A percentile compares a stretch with the other conserved stretches of the same genome.
Evolutionary conservation across 2,888 invertebrate species (phyloP).

Genomic region (Theretra japonica): DNA sequence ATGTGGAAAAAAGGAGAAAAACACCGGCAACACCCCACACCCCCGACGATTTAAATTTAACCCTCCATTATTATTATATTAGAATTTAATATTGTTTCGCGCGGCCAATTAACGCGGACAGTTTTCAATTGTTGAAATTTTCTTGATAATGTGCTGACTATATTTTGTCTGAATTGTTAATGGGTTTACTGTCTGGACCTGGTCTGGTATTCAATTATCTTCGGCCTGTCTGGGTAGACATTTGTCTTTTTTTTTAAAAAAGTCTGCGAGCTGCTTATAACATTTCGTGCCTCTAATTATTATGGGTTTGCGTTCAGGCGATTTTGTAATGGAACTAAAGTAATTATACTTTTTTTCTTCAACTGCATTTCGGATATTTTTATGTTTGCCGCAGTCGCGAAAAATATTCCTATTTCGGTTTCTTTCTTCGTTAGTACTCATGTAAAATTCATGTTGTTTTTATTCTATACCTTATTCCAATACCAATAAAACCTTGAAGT

Average conservation of each 20-base stretch:
- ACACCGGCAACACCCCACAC: neutral
- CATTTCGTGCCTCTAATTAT: neutral
- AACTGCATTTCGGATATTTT: neutral
- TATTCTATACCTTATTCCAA: too few relatives aligned
- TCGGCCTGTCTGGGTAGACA: slow-evolving; percentile 15
- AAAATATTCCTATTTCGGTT: too few relatives aligned
- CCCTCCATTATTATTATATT: slow-evolving; percentile 42
- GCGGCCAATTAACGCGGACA: slow-evolving; percentile 35
- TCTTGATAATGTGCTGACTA: slow-evolving; percentile 22
- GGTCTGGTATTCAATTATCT: slow-evolving; percentile 18
- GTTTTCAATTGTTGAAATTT: slow-evolving; percentile 40
- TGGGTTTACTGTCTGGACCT: slow-evolving; percentile 11
- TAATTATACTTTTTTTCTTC: neutral
- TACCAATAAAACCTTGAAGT: too few relatives aligned
- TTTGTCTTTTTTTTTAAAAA: slow-evolving; percentile 10
- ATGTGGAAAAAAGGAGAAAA: slow-evolving; percentile 44
- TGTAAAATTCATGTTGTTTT: too few relatives aligned
- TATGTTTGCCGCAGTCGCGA: neutral
- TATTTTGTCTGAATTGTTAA: slow-evolving; percentile 26
- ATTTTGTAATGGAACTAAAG: neutral
- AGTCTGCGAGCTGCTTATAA: slow-evolving; percentile 19
- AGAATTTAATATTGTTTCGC: slow-evolving; percentile 32
- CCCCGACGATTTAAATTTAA: slow-evolving; percentile 43
- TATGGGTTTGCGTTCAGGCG: neutral
- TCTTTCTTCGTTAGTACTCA: too few relatives aligned